Conservation (phyloP, 2,113 vertebrate genomes). For the Seriola aureovittata region DNA sequence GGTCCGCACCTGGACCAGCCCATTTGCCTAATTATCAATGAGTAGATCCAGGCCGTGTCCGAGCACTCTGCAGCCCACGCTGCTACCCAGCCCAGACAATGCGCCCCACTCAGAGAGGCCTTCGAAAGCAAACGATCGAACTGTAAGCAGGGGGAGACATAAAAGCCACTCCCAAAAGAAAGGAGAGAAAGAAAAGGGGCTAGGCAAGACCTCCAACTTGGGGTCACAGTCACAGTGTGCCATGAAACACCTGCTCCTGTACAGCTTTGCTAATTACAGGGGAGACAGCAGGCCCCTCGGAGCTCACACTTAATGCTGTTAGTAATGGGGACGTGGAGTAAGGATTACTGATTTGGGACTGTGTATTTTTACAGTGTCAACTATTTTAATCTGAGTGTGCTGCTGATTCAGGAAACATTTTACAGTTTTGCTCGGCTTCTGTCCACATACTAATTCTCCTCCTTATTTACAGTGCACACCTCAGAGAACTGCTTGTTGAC, state of each 20-base stretch:
- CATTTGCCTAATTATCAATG: slow-evolving; percentile 85
- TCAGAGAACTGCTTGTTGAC: slow-evolving; percentile 55
- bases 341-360: slow-evolving; percentile 60
- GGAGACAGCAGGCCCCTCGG: slow-evolving; percentile 71
- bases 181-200: slow-evolving; percentile 59
- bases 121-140: slow-evolving; percentile 58
- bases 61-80: slow-evolving; percentile 68
- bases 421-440: slow-evolving; percentile 61
- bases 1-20: slow-evolving; percentile 84
- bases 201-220: slow-evolving; percentile 60
- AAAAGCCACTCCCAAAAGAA: slow-evolving; percentile 73
- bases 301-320: slow-evolving; percentile 67
- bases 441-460: slow-evolving; percentile 55
- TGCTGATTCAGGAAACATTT: slow-evolving; percentile 62
- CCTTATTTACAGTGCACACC: slow-evolving; percentile 64
- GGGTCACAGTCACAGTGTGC: slow-evolving; percentile 75
- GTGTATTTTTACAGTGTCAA: slow-evolving; percentile 63
- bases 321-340: slow-evolving; percentile 21
- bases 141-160: slow-evolving; percentile 60
- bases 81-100: slow-evolving; percentile 78
- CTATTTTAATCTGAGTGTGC: slow-evolving; percentile 53
- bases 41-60: slow-evolving; percentile 75
- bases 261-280: slow-evolving; percentile 76
- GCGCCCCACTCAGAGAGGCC: slow-evolving; percentile 64
- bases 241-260: slow-evolving; percentile 84